phyloP scores from a whole-genome alignment of 2,113 vertebrate species.

The Bungarus multicinctus region DNA sequence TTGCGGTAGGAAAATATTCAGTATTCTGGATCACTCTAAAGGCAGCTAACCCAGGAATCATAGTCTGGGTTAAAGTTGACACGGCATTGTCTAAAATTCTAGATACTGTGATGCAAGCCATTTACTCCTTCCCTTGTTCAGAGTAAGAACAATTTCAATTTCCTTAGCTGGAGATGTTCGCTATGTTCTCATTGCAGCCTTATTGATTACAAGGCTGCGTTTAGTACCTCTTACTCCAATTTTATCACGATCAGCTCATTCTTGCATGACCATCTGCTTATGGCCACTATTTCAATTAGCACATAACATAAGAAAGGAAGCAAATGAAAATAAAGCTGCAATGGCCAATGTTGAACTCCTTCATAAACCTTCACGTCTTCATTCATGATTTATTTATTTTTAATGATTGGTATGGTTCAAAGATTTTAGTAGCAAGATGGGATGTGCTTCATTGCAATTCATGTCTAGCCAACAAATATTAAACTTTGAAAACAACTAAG shows the following conservation, averaged over 20 bases:
- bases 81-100: conserved; percentile 14
- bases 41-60: conserved; percentile 34
- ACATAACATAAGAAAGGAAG: conserved; percentile 56
- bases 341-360: conserved; percentile 44
- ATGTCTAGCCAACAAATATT: conserved; percentile 42
- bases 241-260: conserved; percentile 67
- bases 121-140: conserved; percentile 52
- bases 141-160: conserved; percentile 63
- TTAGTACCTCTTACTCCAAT: conserved; percentile 63
- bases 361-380: conserved; percentile 28
- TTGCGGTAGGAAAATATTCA: neutral
- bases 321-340: conserved; percentile 58
- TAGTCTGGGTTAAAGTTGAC: conserved; percentile 31
- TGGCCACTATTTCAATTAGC: conserved; percentile 64
- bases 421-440: neutral
- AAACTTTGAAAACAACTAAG: conserved; percentile 41
- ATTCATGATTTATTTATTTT: conserved; percentile 1
- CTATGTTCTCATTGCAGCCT: conserved; percentile 63
- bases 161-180: conserved; percentile 63
- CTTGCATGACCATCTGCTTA: conserved; percentile 63
- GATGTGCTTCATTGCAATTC: conserved; percentile 7
- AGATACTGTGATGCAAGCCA: conserved; percentile 9
- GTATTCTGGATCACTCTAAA: neutral
- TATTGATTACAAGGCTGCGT: conserved; percentile 61
- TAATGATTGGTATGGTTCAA: conserved; percentile 1